These are phyloP conservation scores for Micrasema longulum DNA, from an alignment of 1,140 invertebrate species.

Conservation along the genomic window DNA sequence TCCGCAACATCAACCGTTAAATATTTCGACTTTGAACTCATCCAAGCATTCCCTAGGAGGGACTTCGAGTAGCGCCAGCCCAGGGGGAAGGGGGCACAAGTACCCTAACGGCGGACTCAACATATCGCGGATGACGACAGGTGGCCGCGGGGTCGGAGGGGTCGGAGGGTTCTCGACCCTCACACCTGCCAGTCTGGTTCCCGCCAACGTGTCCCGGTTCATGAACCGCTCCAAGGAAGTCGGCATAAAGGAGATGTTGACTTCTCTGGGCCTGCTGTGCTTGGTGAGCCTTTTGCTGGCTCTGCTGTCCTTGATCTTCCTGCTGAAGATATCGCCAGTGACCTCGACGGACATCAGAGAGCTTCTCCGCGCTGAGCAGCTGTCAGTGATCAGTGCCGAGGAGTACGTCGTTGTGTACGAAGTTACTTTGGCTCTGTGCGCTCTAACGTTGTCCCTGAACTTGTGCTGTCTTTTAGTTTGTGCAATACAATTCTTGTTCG, in stretches of 20 bases:
- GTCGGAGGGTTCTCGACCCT: constrained; percentile 58
- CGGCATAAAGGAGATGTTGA: constrained; percentile 84
- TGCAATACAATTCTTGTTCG: constrained; percentile 93
- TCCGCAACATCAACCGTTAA: constrained; percentile 72
- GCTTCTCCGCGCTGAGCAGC: constrained; percentile 68
- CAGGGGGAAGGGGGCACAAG: constrained; percentile 62
- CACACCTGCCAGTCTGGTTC: constrained; percentile 67
- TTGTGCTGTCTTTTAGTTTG: constrained; percentile 92
- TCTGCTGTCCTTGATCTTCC: constrained; percentile 84
- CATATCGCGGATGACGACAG: constrained; percentile 57
- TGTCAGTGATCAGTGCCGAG: constrained; percentile 73
- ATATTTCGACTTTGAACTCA: constrained; percentile 75
- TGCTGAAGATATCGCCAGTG: constrained; percentile 83
- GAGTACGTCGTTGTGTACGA: constrained; percentile 91
- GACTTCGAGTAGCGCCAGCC: constrained; percentile 68
- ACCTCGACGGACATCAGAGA: constrained; percentile 65
- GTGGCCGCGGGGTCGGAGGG: constrained; percentile 28
- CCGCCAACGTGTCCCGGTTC: constrained; percentile 60
- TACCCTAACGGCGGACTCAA: constrained; percentile 63
- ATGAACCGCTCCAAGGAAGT: constrained; percentile 68
- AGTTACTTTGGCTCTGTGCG: constrained; percentile 89
- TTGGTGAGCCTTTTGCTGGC: constrained; percentile 86
- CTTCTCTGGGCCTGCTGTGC: constrained; percentile 86
- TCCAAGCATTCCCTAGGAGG: constrained; percentile 82
- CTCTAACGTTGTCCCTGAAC: constrained; percentile 87